Conservation (phyloP, 2,113 vertebrate genomes). For the Smithornis capensis region DNA sequence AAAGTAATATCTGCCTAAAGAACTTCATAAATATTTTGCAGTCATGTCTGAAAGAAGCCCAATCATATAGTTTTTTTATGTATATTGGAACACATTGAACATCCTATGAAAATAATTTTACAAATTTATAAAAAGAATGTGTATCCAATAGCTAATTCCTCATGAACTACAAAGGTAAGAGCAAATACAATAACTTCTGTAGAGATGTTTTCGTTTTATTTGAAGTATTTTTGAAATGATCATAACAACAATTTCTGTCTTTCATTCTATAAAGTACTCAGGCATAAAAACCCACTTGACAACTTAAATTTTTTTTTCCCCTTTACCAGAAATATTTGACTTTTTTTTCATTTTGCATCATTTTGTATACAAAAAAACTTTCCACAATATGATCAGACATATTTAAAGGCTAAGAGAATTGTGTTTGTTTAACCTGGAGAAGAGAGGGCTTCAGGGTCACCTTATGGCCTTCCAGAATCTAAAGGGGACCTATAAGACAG, state of each 20-base stretch:
- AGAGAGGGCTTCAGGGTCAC: not conserved
- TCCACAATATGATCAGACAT: not conserved
- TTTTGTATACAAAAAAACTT: not conserved
- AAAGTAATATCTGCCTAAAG: not conserved
- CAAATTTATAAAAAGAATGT: not conserved
- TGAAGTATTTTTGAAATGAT: not conserved
- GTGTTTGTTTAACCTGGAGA: not conserved
- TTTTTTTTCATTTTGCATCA: not conserved
- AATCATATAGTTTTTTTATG: not conserved
- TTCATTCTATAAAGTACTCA: not conserved
- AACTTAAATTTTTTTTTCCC: not conserved
- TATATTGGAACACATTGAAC: not conserved
- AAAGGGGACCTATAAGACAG: accelerated
- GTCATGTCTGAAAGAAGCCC: not conserved
- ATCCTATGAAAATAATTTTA: not conserved
- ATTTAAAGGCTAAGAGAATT: not conserved
- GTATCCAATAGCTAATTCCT: not conserved
- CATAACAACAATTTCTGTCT: not conserved
- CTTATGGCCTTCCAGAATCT: not conserved
- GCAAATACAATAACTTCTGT: not conserved
- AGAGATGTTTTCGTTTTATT: not conserved
- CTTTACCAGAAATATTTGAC: not conserved
- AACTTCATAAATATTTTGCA: not conserved
- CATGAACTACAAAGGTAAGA: not conserved
- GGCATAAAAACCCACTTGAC: too few relatives aligned